A percentile compares a stretch with the other conserved stretches of the same genome.
phyloP scores from a whole-genome alignment of 1,140 invertebrate species.

The Wasmannia auropunctata region DNA sequence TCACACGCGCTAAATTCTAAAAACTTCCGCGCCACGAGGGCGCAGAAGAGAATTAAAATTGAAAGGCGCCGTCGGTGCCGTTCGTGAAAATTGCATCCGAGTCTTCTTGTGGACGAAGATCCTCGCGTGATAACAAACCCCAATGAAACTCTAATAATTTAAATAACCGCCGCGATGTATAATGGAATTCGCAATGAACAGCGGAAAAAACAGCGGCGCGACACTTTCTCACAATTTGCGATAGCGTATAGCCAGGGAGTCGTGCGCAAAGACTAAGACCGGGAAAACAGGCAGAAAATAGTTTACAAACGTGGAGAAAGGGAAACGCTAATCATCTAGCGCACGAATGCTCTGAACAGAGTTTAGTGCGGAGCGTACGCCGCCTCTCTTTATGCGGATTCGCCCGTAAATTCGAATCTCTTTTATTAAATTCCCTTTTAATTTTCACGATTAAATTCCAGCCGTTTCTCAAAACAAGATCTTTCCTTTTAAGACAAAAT shows the following conservation, averaged over 20 bases:
- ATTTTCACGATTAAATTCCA: neutral
- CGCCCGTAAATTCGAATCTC: neutral
- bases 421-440: neutral
- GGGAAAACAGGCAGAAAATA: neutral
- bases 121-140: conserved; percentile 9
- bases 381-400: neutral
- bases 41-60: neutral
- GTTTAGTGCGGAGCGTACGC: neutral
- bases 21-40: neutral
- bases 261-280: neutral
- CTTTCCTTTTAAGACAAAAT: neutral
- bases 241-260: neutral
- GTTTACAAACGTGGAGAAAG: neutral
- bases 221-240: neutral
- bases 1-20: neutral
- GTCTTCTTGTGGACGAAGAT: conserved; percentile 5
- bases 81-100: conserved; percentile 9
- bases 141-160: conserved; percentile 17
- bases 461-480: neutral
- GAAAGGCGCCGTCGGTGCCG: neutral
- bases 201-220: neutral
- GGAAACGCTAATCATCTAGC: neutral
- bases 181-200: conserved; percentile 42
- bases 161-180: neutral
- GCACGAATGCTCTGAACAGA: neutral